Percentiles rank a stretch among this genome's conserved stretches.
Conservation (phyloP, 2,797 vertebrate species). For the Graptemys geographica region DNA sequence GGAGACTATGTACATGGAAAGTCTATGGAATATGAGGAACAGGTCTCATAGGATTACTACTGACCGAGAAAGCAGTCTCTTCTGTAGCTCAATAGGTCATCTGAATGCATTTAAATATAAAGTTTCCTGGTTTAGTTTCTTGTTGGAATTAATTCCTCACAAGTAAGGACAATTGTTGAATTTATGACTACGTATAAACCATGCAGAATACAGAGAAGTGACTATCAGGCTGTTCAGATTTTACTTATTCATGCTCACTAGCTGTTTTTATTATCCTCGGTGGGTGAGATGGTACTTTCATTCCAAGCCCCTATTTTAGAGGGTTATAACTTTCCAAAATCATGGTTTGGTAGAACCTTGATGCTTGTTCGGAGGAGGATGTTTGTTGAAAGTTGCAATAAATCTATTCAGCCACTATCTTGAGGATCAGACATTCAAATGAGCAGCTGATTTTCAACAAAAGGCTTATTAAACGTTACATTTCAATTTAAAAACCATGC, state of each 20-base stretch:
- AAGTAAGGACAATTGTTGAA: conserved; percentile 12
- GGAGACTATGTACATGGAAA: background rate
- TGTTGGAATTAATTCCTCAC: conserved; percentile 36
- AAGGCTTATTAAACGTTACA: background rate
- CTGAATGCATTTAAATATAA: background rate
- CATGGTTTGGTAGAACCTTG: conserved; percentile 5
- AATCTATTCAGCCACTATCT: background rate
- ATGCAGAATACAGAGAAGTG: background rate
- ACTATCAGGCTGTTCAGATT: background rate
- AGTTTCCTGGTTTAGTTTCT: background rate
- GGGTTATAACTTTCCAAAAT: conserved; percentile 32
- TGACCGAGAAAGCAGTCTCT: background rate
- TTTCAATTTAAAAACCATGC: background rate
- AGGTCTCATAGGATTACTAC: background rate
- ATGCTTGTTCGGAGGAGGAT: conserved; percentile 11
- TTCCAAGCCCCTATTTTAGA: conserved; percentile 34
- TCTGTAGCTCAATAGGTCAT: background rate
- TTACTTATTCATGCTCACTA: background rate
- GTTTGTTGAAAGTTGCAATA: conserved; percentile 34
- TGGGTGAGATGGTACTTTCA: conserved; percentile 43
- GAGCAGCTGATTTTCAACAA: background rate
- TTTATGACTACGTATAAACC: conserved; percentile 16
- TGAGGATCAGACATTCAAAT: conserved; percentile 21
- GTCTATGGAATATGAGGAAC: background rate
- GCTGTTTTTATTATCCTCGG: conserved; percentile 33